Percentiles rank a stretch among this genome's conserved stretches.
phyloP scores from a whole-genome alignment of 2,113 vertebrate species.

The Phrynosoma platyrhinos region DNA sequence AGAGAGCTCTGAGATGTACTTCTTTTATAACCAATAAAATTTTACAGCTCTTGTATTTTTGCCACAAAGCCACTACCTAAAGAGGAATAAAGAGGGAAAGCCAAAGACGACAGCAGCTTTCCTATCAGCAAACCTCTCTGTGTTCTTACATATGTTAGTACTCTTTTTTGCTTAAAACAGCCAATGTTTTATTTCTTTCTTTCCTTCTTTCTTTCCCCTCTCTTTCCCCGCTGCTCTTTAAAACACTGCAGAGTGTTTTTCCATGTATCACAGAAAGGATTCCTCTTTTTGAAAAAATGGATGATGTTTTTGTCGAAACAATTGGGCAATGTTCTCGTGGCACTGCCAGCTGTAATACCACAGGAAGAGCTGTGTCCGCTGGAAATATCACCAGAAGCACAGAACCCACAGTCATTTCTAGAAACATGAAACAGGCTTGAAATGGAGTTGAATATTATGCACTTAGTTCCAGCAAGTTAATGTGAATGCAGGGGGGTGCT shows the following conservation, averaged over 20 bases:
- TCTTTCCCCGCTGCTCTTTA: slow-evolving; percentile 2
- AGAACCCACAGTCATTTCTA: slow-evolving; percentile 67
- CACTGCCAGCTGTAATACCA: slow-evolving; percentile 72
- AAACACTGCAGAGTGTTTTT: slow-evolving; percentile 42
- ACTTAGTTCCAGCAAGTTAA: slow-evolving; percentile 54
- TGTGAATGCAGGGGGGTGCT: slow-evolving; percentile 18
- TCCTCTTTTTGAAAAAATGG: slow-evolving; percentile 40
- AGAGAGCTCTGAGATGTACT: not conserved
- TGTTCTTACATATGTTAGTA: slow-evolving; percentile 10
- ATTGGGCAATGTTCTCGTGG: slow-evolving; percentile 76
- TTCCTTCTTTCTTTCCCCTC: not conserved
- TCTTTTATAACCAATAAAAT: not conserved
- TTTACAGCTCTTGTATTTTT: slow-evolving; percentile 27
- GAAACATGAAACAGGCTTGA: slow-evolving; percentile 61
- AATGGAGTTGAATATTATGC: slow-evolving; percentile 55
- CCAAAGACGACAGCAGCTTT: slow-evolving; percentile 58
- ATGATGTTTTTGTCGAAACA: slow-evolving; percentile 72
- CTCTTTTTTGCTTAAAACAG: not conserved
- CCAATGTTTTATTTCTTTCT: not conserved
- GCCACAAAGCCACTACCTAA: slow-evolving; percentile 58
- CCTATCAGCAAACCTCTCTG: slow-evolving; percentile 48
- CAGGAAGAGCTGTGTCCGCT: slow-evolving; percentile 76
- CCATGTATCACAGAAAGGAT: slow-evolving; percentile 47
- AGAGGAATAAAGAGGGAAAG: slow-evolving; percentile 56
- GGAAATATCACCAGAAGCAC: slow-evolving; percentile 66